Percentiles rank a stretch among this genome's conserved stretches.
Conservation (phyloP, 1,140 invertebrate genomes). For the Choristoneura fumiferana region DNA sequence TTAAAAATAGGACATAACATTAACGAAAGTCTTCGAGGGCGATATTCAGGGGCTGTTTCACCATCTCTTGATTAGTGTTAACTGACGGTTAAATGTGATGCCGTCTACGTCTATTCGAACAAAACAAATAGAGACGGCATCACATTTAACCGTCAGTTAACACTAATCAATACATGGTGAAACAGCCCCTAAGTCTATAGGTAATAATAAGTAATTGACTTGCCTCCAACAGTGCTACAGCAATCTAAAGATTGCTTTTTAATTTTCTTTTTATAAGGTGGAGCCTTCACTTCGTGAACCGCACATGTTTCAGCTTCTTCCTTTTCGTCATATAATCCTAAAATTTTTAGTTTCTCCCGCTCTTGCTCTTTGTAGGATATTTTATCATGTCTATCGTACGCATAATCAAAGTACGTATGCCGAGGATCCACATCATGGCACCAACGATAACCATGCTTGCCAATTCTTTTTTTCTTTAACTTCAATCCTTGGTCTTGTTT, state of each 20-base stretch:
- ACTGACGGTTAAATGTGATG: too few species aligned
- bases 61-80: too few species aligned
- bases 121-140: too few species aligned
- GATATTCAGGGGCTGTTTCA: too few species aligned
- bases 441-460: constrained; percentile 66
- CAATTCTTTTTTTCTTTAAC: constrained; percentile 52
- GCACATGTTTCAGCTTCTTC: constrained; percentile 30
- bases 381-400: constrained; percentile 57
- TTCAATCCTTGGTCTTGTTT: constrained; percentile 35
- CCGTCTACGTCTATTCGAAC: too few species aligned
- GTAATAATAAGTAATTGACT: constrained; percentile 21
- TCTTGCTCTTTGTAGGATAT: constrained; percentile 44
- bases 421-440: constrained; percentile 61
- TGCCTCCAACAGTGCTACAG: constrained; percentile 69
- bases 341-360: constrained; percentile 52
- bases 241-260: constrained; percentile 61
- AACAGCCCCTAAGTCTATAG: too few species aligned
- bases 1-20: too few species aligned
- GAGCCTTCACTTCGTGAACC: constrained; percentile 36
- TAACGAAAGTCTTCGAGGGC: too few species aligned
- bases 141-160: too few species aligned
- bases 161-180: too few species aligned
- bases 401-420: constrained; percentile 66
- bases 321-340: constrained; percentile 49
- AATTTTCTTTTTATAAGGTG: constrained; percentile 49